phyloP scores from a whole-genome alignment of 2,888 invertebrate genomes.

The Bellardia pandia region DNA sequence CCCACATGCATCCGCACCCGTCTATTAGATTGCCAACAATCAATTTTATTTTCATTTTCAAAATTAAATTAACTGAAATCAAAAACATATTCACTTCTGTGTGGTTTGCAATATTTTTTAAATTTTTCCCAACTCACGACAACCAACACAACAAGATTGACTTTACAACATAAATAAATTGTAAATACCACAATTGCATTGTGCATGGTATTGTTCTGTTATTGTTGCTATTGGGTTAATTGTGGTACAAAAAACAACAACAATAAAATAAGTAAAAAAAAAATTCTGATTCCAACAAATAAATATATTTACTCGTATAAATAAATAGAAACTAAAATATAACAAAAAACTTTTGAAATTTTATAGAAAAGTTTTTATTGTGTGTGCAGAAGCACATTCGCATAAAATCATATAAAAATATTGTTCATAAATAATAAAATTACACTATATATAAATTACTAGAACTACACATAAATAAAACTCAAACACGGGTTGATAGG shows the following conservation, averaged over 20 bases:
- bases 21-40: slow-evolving; percentile 36
- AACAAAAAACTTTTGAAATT: background rate
- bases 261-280: background rate
- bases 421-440: no score
- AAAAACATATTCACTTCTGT: slow-evolving; percentile 57
- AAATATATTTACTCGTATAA: background rate
- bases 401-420: no score
- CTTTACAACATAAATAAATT: slow-evolving; percentile 53
- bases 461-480: no score
- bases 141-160: slow-evolving; percentile 20
- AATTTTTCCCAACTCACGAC: slow-evolving; percentile 5
- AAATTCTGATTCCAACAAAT: background rate
- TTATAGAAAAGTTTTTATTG: background rate
- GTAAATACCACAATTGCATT: slow-evolving; percentile 56
- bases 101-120: slow-evolving; percentile 40
- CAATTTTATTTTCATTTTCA: slow-evolving; percentile 51
- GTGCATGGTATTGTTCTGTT: slow-evolving; percentile 30
- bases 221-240: slow-evolving; percentile 51
- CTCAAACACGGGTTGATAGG: no score
- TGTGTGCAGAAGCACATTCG: no score
- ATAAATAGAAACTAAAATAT: background rate
- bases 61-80: slow-evolving; percentile 59
- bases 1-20: background rate
- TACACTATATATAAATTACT: no score
- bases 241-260: slow-evolving; percentile 29